phyloP scores from a whole-genome alignment of 1,140 invertebrate genomes.

The Drosophila sechellia region DNA sequence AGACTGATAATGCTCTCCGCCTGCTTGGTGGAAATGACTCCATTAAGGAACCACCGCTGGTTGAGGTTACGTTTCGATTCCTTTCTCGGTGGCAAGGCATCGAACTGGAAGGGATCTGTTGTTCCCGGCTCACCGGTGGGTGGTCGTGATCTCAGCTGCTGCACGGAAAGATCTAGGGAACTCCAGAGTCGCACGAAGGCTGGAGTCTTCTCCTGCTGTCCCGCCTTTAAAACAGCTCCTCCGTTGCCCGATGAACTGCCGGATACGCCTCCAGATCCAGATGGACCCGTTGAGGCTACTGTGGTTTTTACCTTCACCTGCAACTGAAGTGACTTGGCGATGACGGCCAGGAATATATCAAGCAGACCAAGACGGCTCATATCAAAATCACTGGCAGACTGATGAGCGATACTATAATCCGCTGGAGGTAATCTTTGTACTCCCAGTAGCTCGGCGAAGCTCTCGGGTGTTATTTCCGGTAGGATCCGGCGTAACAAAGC shows the following conservation, averaged over 20 bases:
- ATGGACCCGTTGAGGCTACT: slow-evolving; percentile 2
- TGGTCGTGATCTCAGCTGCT: slow-evolving; percentile 54
- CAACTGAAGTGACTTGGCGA: slow-evolving; percentile 93
- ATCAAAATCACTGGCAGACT: slow-evolving; percentile 87
- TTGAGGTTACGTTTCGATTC: slow-evolving; percentile 76
- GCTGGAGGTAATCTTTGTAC: slow-evolving; percentile 89
- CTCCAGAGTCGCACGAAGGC: slow-evolving; percentile 79
- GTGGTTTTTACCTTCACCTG: slow-evolving; percentile 93
- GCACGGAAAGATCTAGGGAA: slow-evolving; percentile 79
- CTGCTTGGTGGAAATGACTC: slow-evolving; percentile 92
- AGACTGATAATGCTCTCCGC: slow-evolving; percentile 95
- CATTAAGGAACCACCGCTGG: slow-evolving; percentile 93
- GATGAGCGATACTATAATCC: slow-evolving; percentile 90
- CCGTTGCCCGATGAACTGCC: neutral
- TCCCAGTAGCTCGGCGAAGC: slow-evolving; percentile 88
- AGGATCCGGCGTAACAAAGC: slow-evolving; percentile 92
- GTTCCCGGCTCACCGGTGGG: slow-evolving; percentile 28
- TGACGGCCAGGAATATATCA: slow-evolving; percentile 94
- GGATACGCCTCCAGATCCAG: neutral
- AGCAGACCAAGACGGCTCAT: slow-evolving; percentile 89
- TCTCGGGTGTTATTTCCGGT: slow-evolving; percentile 91
- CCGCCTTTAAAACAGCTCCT: slow-evolving; percentile 32
- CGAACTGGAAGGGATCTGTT: slow-evolving; percentile 72
- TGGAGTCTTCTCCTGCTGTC: slow-evolving; percentile 70
- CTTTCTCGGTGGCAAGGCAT: slow-evolving; percentile 37